These are phyloP conservation scores for Siniperca knerii DNA, from an alignment of 2,113 vertebrate genomes.

Conservation along the genomic window DNA sequence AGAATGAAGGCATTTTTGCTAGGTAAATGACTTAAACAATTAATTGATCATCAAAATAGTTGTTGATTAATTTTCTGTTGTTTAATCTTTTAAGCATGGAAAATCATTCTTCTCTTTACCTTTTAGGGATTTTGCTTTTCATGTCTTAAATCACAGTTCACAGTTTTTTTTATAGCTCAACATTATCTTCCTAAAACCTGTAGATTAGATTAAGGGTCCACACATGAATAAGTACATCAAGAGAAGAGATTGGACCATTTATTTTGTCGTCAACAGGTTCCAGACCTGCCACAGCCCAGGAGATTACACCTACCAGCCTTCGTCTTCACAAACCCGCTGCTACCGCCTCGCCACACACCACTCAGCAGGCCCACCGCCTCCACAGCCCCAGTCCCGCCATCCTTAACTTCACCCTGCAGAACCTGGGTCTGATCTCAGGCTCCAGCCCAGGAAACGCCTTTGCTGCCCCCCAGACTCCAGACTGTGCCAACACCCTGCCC, in stretches of 20 bases:
- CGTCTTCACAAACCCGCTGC: slow-evolving; percentile 69
- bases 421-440: slow-evolving; percentile 89
- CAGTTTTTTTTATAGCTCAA: background rate
- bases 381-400: slow-evolving; percentile 89
- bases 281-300: slow-evolving; percentile 84
- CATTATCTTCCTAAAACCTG: background rate
- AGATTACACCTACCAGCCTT: slow-evolving; percentile 88
- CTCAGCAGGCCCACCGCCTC: slow-evolving; percentile 74
- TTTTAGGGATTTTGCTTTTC: background rate
- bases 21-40: background rate
- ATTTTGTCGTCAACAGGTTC: slow-evolving; percentile 82
- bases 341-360: slow-evolving; percentile 78
- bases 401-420: slow-evolving; percentile 94
- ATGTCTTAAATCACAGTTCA: background rate
- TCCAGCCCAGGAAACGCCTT: slow-evolving; percentile 59
- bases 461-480: slow-evolving; percentile 65
- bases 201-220: background rate
- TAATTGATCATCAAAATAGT: background rate
- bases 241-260: background rate
- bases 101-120: background rate
- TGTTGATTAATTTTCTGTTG: background rate
- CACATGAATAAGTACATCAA: background rate
- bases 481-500: slow-evolving; percentile 63
- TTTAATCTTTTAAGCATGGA: background rate
- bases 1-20: background rate